A percentile compares a stretch with the other conserved stretches of the same genome.
Evolutionary conservation across 2,797 vertebrate genomes (phyloP).

Genomic region (Pantherophis alleghaniensis): DNA sequence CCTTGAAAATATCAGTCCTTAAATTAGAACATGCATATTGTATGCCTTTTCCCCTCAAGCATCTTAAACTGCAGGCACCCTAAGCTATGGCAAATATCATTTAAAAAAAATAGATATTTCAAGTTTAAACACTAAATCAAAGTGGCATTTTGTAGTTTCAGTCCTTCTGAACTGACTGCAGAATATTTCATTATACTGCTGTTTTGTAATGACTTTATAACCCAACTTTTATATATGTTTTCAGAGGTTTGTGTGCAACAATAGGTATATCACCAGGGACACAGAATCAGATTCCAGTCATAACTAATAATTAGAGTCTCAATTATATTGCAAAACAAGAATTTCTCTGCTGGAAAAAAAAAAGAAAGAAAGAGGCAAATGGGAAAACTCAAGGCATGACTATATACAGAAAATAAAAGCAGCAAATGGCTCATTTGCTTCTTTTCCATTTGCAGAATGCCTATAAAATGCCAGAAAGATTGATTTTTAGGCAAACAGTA

Average conservation of each 20-base stretch:
- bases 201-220: constrained; percentile 28
- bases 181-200: constrained; percentile 1
- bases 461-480: constrained; percentile 73
- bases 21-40: not conserved
- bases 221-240: constrained; percentile 24
- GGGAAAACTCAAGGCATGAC: constrained; percentile 64
- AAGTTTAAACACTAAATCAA: constrained; percentile 19
- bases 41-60: not conserved
- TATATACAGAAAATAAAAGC: constrained; percentile 65
- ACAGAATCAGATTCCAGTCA: constrained; percentile 30
- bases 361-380: constrained; percentile 30
- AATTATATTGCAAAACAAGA: constrained; percentile 38
- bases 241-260: constrained; percentile 24
- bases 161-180: not conserved
- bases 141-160: constrained; percentile 12
- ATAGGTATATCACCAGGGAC: constrained; percentile 35
- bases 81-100: constrained; percentile 14
- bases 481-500: constrained; percentile 71
- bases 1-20: not conserved
- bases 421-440: constrained; percentile 72
- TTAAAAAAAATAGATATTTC: not conserved
- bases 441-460: constrained; percentile 69
- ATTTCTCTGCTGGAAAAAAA: constrained; percentile 46
- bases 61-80: not conserved
- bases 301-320: constrained; percentile 56